phyloP scores from a whole-genome alignment of 1,140 invertebrate species.

The Cyrtorhinus lividipennis region DNA sequence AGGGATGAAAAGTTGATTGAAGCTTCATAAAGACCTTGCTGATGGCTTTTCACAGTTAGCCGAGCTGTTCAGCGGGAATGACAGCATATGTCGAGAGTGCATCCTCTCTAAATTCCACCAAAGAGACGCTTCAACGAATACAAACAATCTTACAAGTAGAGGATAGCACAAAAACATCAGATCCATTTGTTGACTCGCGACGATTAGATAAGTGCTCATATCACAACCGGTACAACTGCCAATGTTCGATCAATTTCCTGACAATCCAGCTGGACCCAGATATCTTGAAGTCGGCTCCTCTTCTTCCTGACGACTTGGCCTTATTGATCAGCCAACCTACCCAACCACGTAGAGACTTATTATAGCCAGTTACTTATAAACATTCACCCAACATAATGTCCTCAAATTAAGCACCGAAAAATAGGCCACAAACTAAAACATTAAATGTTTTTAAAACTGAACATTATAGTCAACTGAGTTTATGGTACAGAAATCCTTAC shows the following conservation, averaged over 20 bases:
- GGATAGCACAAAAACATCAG: neutral
- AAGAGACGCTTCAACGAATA: neutral
- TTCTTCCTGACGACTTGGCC: neutral
- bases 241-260: neutral
- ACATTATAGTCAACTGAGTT: too few relatives aligned
- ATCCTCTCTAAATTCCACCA: neutral
- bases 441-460: too few relatives aligned
- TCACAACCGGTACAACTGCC: neutral
- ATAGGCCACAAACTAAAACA: too few relatives aligned
- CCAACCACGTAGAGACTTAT: too few relatives aligned
- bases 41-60: neutral
- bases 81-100: neutral
- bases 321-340: too few relatives aligned
- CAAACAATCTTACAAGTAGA: neutral
- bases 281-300: neutral
- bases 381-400: too few relatives aligned
- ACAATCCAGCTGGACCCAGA: neutral
- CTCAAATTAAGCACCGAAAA: too few relatives aligned
- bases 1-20: neutral
- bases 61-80: neutral
- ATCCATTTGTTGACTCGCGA: neutral
- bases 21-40: neutral
- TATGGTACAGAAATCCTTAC: too few relatives aligned
- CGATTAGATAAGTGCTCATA: neutral
- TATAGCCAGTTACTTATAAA: too few relatives aligned